Base-by-base conservation (phyloP, 2,113 vertebrate species). In the Electrona antarctica region DNA sequence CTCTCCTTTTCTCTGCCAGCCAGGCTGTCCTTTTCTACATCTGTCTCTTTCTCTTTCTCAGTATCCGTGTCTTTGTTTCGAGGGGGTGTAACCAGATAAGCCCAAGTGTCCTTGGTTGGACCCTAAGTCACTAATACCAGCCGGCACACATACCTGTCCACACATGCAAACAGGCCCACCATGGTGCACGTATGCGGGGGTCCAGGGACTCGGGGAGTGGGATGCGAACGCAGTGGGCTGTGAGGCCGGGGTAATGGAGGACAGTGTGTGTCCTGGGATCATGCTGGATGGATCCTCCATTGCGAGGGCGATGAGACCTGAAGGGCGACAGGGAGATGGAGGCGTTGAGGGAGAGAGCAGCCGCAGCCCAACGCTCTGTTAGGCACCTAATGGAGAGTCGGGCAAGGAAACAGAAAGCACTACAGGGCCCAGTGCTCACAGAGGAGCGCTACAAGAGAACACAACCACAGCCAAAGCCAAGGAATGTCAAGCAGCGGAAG, bases 371-470 rank as follows among this genome's bases (percentile, higher is more conserved):
- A 86, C 74, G 90, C 91, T 91, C 91, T 90, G 91, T 89, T 93
- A 92, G 89, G 88, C 78, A 60, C 88, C 88, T 92, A 91, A 92
- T 92, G 91, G 85, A 88, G 88, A 90, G 88, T 84, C 77, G 62
- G 33, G 85, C 82, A 60, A 88, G 85, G 84, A 91, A 85, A 83
- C 88, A 74, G 86, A 81, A 57, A 87, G 82, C 76, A 71, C 85
- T 83, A 75, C 82, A 76, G 85, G 90, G 86, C 90, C 87, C 80
- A 68, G 56, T 79, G 88, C 86, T 86, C 82, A 82, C 77, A 86
- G 80, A 87, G 78, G 74, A 86, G 73, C 8, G n/a, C 14, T 55
- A 9, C 51, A 9, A n/a, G 6, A 67, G 29, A 56, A 7, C n/a
- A 55, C 33, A 41, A 41, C 10, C 21, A 52, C 8, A 28, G 29